A percentile compares a stretch with the other conserved stretches of the same genome.
These are phyloP conservation scores for Mesorhabditis spiculigera DNA, from an alignment of 2,888 invertebrate genomes.

Conservation along the genomic window DNA sequence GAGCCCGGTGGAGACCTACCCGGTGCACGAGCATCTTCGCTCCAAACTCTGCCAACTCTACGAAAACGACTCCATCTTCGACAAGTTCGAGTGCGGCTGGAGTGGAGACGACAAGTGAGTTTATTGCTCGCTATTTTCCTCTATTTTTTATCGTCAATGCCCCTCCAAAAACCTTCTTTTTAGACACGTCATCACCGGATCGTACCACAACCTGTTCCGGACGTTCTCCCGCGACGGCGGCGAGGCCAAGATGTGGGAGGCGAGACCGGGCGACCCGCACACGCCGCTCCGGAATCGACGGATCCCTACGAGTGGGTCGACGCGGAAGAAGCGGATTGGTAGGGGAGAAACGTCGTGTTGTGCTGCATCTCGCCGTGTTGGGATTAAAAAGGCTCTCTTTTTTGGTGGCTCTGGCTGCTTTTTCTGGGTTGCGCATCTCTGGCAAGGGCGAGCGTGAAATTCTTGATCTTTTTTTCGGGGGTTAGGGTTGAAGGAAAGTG, in stretches of 20 bases:
- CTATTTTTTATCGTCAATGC: constrained; percentile 7
- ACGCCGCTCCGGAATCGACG: constrained; percentile 19
- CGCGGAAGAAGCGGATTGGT: constrained; percentile 13
- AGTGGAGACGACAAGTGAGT: constrained; percentile 85
- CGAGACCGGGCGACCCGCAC: constrained; percentile 36
- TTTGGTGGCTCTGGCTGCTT: not conserved
- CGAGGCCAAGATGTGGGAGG: constrained; percentile 25
- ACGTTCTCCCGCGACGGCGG: constrained; percentile 67
- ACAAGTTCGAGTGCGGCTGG: constrained; percentile 99
- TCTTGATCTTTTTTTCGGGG: too few species aligned
- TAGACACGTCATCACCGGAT: constrained; percentile 93
- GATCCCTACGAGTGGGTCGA: constrained; percentile 14
- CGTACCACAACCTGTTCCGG: constrained; percentile 97
- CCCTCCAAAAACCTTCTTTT: constrained; percentile 24
- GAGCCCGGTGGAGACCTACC: constrained; percentile 81
- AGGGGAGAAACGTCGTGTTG: not conserved
- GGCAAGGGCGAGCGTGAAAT: too few species aligned
- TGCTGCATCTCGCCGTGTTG: too few species aligned
- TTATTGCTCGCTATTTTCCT: not conserved
- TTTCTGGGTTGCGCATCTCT: too few species aligned
- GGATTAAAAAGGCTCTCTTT: not conserved
- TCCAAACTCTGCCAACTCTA: constrained; percentile 96
- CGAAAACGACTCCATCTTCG: constrained; percentile 99
- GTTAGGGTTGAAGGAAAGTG: too few species aligned
- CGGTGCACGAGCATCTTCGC: constrained; percentile 89